phyloP scores from a whole-genome alignment of 2,888 invertebrate species.

The Morpho deidamia region DNA sequence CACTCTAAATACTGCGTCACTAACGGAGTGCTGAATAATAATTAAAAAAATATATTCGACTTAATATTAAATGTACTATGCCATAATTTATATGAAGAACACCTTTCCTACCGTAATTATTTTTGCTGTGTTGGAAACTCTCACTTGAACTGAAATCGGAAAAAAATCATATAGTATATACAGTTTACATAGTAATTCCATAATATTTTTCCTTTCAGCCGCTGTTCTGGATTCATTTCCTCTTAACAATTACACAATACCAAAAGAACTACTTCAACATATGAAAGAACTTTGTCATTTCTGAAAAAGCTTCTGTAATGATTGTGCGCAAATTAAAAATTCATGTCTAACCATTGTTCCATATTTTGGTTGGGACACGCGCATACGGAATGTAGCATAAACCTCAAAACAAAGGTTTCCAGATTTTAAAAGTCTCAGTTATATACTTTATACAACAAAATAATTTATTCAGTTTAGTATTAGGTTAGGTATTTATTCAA shows the following conservation, averaged over 20 bases:
- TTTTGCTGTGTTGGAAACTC: slow-evolving; percentile 27
- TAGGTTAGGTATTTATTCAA: too few species aligned
- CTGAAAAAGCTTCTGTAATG: neutral
- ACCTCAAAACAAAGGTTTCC: neutral
- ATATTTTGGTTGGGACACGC: neutral
- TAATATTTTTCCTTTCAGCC: slow-evolving; percentile 15
- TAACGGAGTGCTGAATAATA: slow-evolving; percentile 74
- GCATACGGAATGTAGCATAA: neutral
- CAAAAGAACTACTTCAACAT: neutral
- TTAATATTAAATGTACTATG: too few species aligned
- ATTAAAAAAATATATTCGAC: slow-evolving; percentile 44
- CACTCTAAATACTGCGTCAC: slow-evolving; percentile 72
- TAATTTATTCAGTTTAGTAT: too few species aligned
- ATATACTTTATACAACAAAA: too few species aligned
- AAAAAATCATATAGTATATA: slow-evolving; percentile 27
- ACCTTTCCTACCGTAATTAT: slow-evolving; percentile 20
- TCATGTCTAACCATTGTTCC: slow-evolving; percentile 2
- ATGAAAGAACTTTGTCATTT: neutral
- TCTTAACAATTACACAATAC: slow-evolving; percentile 7
- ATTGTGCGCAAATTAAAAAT: neutral
- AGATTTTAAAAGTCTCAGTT: neutral
- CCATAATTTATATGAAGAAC: too few species aligned
- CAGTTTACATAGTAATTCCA: slow-evolving; percentile 18
- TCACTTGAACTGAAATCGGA: slow-evolving; percentile 25
- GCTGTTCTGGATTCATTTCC: slow-evolving; percentile 4